A percentile compares a stretch with the other conserved stretches of the same genome.
phyloP scores from a whole-genome alignment of 2,797 vertebrate genomes.

The Centroberyx gerrardi region DNA sequence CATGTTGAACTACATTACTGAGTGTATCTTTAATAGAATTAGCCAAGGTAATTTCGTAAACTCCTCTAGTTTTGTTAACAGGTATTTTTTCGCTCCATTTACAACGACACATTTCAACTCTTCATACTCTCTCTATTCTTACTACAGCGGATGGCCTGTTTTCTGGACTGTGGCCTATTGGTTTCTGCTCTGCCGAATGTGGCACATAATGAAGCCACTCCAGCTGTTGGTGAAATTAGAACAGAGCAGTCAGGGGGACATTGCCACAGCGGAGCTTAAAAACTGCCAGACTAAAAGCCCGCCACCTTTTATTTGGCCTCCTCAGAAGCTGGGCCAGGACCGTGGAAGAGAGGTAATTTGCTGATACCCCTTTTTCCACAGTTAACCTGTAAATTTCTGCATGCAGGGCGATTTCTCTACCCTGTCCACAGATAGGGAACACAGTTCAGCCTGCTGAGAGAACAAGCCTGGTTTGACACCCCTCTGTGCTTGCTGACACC shows the following conservation, averaged over 20 bases:
- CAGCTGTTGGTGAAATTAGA: slow-evolving; percentile 59
- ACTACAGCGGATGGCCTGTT: slow-evolving; percentile 30
- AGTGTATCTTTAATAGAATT: not conserved
- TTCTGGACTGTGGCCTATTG: slow-evolving; percentile 40
- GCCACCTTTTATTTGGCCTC: slow-evolving; percentile 43
- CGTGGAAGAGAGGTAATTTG: slow-evolving; percentile 56
- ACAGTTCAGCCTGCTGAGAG: slow-evolving; percentile 41
- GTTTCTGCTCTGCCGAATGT: slow-evolving; percentile 50
- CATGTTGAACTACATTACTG: not conserved
- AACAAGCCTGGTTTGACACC: slow-evolving; percentile 28
- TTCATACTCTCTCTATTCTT: not conserved
- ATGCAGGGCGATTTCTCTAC: slow-evolving; percentile 44
- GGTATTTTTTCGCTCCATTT: slow-evolving; percentile 18
- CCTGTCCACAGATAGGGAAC: slow-evolving; percentile 44
- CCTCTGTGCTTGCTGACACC: slow-evolving; percentile 33
- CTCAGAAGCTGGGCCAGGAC: slow-evolving; percentile 43
- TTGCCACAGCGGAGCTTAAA: slow-evolving; percentile 48
- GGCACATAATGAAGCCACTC: slow-evolving; percentile 50
- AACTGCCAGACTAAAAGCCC: slow-evolving; percentile 45
- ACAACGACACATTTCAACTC: slow-evolving; percentile 4
- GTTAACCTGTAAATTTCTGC: slow-evolving; percentile 64
- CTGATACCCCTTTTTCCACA: slow-evolving; percentile 40
- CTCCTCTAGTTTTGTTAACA: not conserved
- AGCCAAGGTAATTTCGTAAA: not conserved
- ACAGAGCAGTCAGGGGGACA: slow-evolving; percentile 52